These are phyloP conservation scores for Varecia variegata DNA, from an alignment of 2,797 vertebrate genomes.

Conservation along the genomic window DNA sequence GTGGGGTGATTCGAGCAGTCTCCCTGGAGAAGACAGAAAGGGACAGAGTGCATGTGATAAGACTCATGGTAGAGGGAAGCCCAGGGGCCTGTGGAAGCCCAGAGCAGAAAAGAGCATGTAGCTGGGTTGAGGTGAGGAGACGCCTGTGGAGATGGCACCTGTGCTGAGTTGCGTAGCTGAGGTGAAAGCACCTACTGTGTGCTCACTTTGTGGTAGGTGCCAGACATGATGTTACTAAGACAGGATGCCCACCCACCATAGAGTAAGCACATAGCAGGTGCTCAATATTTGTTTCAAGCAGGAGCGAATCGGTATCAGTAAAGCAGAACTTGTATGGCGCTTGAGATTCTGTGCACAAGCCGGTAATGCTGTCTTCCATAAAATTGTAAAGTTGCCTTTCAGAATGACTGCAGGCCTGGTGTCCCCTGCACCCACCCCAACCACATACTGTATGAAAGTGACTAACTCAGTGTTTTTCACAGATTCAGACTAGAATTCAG, in stretches of 20 bases:
- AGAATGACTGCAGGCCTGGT: neutral
- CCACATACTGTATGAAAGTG: fast-evolving
- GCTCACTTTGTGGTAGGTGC: neutral
- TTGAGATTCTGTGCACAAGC: neutral
- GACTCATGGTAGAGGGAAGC: neutral
- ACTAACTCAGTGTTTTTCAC: fast-evolving
- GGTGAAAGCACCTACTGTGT: neutral
- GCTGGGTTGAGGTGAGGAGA: neutral
- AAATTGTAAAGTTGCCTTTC: neutral
- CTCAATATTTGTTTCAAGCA: fast-evolving
- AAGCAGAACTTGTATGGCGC: fast-evolving
- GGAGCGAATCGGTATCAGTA: fast-evolving
- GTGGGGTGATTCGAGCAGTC: fast-evolving
- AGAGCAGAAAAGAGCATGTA: neutral
- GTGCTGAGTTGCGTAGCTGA: fast-evolving
- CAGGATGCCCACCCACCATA: neutral
- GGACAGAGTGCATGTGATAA: fast-evolving
- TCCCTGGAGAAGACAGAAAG: fast-evolving
- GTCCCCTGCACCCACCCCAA: neutral
- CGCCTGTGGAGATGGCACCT: fast-evolving
- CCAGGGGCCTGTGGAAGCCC: neutral
- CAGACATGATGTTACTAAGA: no score
- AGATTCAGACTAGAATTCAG: no score
- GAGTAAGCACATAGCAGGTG: neutral
- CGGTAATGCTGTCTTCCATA: fast-evolving